Evolutionary conservation across 2,797 vertebrate species (phyloP).

Genomic region (Sebastolobus alascanus): DNA sequence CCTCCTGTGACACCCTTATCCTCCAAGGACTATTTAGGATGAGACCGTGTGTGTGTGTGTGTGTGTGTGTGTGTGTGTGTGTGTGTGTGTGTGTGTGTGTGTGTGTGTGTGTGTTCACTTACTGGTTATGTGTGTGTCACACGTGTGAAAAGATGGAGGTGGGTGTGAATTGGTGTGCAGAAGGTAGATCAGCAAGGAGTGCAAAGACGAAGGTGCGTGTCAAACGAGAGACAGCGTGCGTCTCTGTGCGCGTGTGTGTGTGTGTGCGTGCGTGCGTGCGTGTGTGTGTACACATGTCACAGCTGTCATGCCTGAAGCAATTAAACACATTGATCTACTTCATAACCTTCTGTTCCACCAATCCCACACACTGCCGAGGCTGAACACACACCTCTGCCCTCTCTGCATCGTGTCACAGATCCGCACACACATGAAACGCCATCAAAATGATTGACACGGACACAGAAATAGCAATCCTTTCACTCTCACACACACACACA

Average conservation of each 20-base stretch:
- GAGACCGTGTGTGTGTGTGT: slow-evolving; percentile 32
- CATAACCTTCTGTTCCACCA: slow-evolving; percentile 61
- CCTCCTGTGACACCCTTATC: slow-evolving; percentile 56
- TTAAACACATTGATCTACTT: slow-evolving; percentile 69
- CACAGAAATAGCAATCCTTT: slow-evolving; percentile 38
- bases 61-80: slow-evolving; percentile 20
- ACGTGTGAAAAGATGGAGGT: slow-evolving; percentile 7
- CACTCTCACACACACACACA: slow-evolving; percentile 5
- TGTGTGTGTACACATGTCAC: slow-evolving; percentile 49
- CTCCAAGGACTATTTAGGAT: slow-evolving; percentile 65
- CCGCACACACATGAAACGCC: slow-evolving; percentile 29
- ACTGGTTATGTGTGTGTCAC: slow-evolving; percentile 14
- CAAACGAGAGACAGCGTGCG: slow-evolving; percentile 16
- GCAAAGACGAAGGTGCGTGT: slow-evolving; percentile 26
- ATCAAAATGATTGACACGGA: slow-evolving; percentile 53
- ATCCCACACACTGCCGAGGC: slow-evolving; percentile 37
- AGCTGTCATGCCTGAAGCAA: slow-evolving; percentile 69
- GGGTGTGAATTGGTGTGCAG: slow-evolving; percentile 1
- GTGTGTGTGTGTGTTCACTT: slow-evolving; percentile 3
- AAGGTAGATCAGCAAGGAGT: slow-evolving; percentile 59
- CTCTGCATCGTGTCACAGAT: slow-evolving; percentile 47
- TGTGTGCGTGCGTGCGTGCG: slow-evolving; percentile 25
- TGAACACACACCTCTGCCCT: slow-evolving; percentile 65
- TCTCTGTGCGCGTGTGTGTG: slow-evolving; percentile 9
- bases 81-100: slow-evolving; percentile 26